Percentiles rank a stretch among this genome's conserved stretches.
Evolutionary conservation across 2,888 invertebrate species (phyloP).

Genomic region (Tinea pellionella): DNA sequence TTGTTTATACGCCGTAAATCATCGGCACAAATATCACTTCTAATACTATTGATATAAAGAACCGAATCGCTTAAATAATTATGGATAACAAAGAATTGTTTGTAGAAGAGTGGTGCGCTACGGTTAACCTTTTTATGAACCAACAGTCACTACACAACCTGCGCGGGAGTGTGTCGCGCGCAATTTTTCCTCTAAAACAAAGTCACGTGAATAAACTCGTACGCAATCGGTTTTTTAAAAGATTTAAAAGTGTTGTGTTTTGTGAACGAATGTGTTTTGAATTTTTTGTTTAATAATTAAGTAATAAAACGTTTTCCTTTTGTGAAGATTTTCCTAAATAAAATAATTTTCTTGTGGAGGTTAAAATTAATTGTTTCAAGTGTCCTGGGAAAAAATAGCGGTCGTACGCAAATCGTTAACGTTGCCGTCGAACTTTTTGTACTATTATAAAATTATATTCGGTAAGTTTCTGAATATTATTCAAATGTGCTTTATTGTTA

Average conservation of each 20-base stretch:
- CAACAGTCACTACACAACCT: constrained; percentile 43
- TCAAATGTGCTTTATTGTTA: constrained; percentile 8
- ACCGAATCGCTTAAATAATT: background rate
- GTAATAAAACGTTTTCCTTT: background rate
- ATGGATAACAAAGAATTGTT: background rate
- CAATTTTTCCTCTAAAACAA: constrained; percentile 9
- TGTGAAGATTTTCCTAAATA: background rate
- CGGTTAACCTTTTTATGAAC: background rate
- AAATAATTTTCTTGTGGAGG: background rate
- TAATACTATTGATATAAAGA: background rate
- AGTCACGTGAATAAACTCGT: constrained; percentile 22
- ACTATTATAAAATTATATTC: background rate
- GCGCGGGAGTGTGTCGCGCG: constrained; percentile 45
- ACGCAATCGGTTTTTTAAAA: background rate
- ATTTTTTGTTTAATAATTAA: background rate
- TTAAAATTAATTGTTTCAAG: background rate
- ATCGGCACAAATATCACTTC: background rate
- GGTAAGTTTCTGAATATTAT: background rate
- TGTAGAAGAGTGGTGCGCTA: background rate
- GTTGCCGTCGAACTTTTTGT: background rate
- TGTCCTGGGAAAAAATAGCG: background rate
- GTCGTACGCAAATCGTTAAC: background rate
- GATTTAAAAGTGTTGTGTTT: background rate
- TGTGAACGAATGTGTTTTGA: background rate
- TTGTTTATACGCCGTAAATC: background rate